Base-by-base conservation (phyloP, 1,140 invertebrate genomes). In the Euschistus heros region DNA sequence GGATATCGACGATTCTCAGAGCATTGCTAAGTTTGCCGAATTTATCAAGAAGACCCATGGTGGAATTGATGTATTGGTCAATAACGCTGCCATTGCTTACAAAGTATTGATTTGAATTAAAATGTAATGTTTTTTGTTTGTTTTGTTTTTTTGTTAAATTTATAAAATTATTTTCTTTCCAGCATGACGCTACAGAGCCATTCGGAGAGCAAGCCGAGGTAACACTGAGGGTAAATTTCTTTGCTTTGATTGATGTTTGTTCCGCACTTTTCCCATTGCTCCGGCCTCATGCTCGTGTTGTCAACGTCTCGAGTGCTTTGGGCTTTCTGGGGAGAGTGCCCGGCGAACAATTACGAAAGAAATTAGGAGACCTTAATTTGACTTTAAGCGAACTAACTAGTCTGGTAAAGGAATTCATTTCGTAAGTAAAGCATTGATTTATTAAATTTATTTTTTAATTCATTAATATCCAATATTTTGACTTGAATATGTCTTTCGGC, bases 41-140 rank as follows among this genome's bases (percentile, higher is more conserved):
- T 83, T 80, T 70, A 69, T 94, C 0, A 77, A 83, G 71, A 71
- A 80, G 27, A 82, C 80, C 22, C 81, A 92, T 74, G 84, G 82
- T 15, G 86, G 88, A 1, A 73, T 94, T 2, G 89, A 94, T 78
- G 70, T 93, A 33, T 74, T 93, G 14, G 80, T 94, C 0, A 92
- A 92, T 72, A 93, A 94, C 79, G 91, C 90, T 60, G 90, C 83
- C 0, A 91, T 92, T 63, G 68, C 68, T 14, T 72, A 68, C 37
- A 67, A 70, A 33, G 59, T 69, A 30, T 30, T 2, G 7, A 30
- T 4, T 30, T 30, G 2, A 30, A 30, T 30, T 30, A 30, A 30
- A 30, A 30, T 30, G 27, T 13, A 47, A 5, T 47, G 15, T 47
- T 47, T 18, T 47, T 5, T 47, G 15, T 47, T 14, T 5, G 46